Evolutionary conservation across 2,888 invertebrate genomes (phyloP), one percentile per base, ranked within the genome.

Genomic region (Horisme vitalbata): DNA sequence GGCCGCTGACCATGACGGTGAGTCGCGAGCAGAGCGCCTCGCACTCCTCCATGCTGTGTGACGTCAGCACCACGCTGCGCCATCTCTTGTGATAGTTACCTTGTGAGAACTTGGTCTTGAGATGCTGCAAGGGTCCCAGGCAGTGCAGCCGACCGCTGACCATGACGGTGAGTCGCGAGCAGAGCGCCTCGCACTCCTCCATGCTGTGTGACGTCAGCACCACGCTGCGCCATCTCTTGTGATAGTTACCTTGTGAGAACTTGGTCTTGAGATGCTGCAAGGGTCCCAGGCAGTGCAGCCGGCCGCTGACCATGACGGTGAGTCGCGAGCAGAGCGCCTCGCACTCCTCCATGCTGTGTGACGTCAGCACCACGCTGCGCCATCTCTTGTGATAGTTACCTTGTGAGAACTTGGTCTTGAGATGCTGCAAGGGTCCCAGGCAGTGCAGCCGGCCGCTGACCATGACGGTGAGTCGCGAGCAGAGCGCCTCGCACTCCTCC

Each of bases 401-500:
- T 93, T 95, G 65, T 91, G 90, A 80, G 69, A 83, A 88, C 57
- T 86, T 86, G 53, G 61, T 86, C 65, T 86, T 85, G 39, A 86
- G 70, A 48, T 94, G 93, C 62, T 95, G 94, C 45, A 94, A 91
- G 1, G 94, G 93, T 2, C 95, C 95, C 27, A 94, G 81, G 64
- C 94, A 94, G 69, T 91, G 90, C 55, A 95, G 92, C 34, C 90
- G 84, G 0, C 95, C 95, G 67, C 92, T 91, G 21, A 94, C 95
- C 95, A 96, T 95, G 46, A 96, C 93, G 24, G 94, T 94, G 59
- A 96, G 82, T 1, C 95, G 89, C 2, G 94, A 94, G 73, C 96
- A 96, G 24, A 96, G 82, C 15, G 94, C 95, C 82, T 96, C 95
- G 76, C 95, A 95, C 76, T 96, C 96, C 76, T 94, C 94, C 95